Conservation (phyloP, 1,140 invertebrate genomes). For the Latrodectus geometricus region DNA sequence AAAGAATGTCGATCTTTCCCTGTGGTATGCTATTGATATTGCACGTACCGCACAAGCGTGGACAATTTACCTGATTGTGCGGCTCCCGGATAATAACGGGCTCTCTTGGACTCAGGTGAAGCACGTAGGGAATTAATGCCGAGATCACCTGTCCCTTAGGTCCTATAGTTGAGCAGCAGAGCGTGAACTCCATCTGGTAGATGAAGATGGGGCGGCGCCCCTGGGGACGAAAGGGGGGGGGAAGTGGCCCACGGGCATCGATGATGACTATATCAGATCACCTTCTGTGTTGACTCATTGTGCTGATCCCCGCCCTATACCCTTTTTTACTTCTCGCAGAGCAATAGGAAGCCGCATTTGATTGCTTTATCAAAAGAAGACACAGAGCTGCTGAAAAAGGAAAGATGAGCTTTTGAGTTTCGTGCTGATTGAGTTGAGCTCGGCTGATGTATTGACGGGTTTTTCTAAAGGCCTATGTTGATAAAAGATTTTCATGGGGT, state of each 20-base stretch:
- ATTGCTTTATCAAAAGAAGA: conserved; percentile 50
- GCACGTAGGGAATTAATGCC: conserved; percentile 58
- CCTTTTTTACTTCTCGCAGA: conserved; percentile 24
- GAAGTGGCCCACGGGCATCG: background rate
- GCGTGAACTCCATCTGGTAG: conserved; percentile 56
- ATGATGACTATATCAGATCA: conserved; percentile 57
- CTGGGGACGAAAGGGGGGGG: background rate
- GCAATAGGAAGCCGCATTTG: conserved; percentile 39
- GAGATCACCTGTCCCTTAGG: conserved; percentile 56
- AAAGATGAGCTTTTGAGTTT: conserved; percentile 35
- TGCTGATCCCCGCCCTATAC: conserved; percentile 34
- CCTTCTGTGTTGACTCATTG: conserved; percentile 45
- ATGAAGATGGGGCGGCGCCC: conserved; percentile 38
- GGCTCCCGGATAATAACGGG: conserved; percentile 17
- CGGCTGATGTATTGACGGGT: background rate
- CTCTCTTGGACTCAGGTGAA: conserved; percentile 35
- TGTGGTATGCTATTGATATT: background rate
- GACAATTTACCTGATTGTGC: conserved; percentile 58
- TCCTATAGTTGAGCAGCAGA: conserved; percentile 39
- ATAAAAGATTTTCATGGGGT: too few relatives aligned
- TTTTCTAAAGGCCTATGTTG: background rate
- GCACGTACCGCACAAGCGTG: background rate
- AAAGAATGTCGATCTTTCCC: too few relatives aligned
- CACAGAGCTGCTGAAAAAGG: background rate
- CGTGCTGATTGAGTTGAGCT: conserved; percentile 4